phyloP scores from a whole-genome alignment of 30 jellyfish, hydroid and myxozoan species.

The Nemopilema nomurai region DNA sequence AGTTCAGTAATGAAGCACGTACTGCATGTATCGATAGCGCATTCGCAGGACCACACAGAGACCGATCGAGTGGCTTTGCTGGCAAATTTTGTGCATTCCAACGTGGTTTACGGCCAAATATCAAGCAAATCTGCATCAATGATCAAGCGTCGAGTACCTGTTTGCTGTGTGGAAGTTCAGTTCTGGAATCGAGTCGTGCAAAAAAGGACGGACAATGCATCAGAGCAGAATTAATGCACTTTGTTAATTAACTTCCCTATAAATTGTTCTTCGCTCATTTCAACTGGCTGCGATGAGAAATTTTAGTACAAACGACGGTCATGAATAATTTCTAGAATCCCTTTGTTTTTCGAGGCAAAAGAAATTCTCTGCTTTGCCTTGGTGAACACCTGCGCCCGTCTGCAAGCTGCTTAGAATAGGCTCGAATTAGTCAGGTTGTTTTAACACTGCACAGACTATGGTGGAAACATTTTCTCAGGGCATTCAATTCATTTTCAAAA shows the following conservation, averaged over 20 bases:
- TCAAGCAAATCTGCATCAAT: neutral
- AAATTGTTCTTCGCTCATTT: conserved; percentile 21
- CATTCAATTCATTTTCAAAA: conserved; percentile 21
- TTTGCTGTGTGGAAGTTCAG: neutral
- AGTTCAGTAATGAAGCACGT: neutral
- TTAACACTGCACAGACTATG: neutral
- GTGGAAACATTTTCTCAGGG: conserved; percentile 11
- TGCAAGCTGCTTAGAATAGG: conserved; percentile 25
- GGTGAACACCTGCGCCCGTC: conserved; percentile 34
- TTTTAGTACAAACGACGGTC: conserved; percentile 26
- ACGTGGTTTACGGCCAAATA: neutral
- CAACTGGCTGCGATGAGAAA: conserved; percentile 6
- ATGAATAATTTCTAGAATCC: conserved; percentile 52
- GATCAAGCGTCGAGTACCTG: neutral
- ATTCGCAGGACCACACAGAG: neutral
- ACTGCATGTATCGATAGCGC: no score
- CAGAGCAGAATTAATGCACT: conserved; percentile 14
- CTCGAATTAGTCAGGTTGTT: conserved; percentile 16
- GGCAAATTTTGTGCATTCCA: neutral
- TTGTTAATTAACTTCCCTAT: conserved; percentile 34
- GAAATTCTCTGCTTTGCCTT: conserved; percentile 15
- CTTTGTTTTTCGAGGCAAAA: conserved; percentile 27
- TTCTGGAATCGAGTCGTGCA: neutral
- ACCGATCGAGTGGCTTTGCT: neutral
- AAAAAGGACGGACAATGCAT: neutral